Base-by-base conservation (phyloP, 2,797 vertebrate species). In the Cuniculus paca region DNA sequence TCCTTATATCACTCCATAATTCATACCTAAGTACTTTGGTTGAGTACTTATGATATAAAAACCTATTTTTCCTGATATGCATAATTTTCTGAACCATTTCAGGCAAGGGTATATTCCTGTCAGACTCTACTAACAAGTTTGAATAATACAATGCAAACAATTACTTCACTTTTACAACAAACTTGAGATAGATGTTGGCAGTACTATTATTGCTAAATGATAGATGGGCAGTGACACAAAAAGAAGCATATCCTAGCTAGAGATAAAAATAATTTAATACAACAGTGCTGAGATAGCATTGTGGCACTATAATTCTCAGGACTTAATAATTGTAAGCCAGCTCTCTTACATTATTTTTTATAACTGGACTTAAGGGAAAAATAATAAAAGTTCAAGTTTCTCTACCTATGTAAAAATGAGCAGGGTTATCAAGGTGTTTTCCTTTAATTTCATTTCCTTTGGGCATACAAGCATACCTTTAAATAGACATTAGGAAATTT, bases 81-180 rank as follows among this genome's bases (percentile, higher is more conserved):
- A 60, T 77, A 94, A 34, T 91, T 81, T 96, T 91, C 60, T 84
- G 17, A 95, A 68, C 5, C 20, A 26, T 81, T 87, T 80, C 74
- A 91, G 19, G 82, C 58, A 79, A 52, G 2, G 91, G 4, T 34
- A 48, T 54, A 11, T 77, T 52, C 50, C 70, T 72, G 8, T 4
- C 0, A 1, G 61, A 60, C 90, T 17, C 95, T 81, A 9, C 75
- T 77, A 68, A 28, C 91, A 91, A 56, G 13, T 2, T 9, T 2
- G 14, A 70, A 74, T 72, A 95, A 56, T 36, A 63, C 1, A 81
- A 79, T 84, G 14, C 28, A 4, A 24, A 36, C 13, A 60, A 80
- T 54, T 26, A 24, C 72, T 92, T 97, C 19, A 88, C 96, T 95
- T 68, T 86, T 61, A 88, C 20, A 56, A 93, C 19, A 89, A 78